A percentile compares a stretch with the other conserved stretches of the same genome.
Conservation (phyloP, 2,113 vertebrate species). For the Aegithalos caudatus region DNA sequence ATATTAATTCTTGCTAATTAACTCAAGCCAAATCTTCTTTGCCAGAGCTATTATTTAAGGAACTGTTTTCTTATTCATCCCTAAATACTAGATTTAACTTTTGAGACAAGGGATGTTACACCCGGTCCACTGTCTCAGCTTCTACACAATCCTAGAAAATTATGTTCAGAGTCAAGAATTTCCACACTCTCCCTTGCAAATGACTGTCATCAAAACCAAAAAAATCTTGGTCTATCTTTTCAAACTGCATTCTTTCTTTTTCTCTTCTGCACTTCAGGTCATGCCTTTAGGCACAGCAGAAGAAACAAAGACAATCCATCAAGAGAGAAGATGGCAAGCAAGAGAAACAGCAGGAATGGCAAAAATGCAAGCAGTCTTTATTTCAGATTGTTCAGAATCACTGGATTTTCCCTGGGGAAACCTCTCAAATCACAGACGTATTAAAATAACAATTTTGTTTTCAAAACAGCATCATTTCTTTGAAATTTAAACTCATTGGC, state of each 20-base stretch:
- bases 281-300: constrained; percentile 43
- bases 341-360: constrained; percentile 10
- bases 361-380: constrained; percentile 35
- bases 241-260: constrained; percentile 53
- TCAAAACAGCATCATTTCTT: background rate
- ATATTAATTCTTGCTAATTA: constrained; percentile 10
- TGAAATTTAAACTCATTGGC: background rate
- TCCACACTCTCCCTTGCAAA: constrained; percentile 42
- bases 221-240: constrained; percentile 36
- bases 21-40: constrained; percentile 10
- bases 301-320: constrained; percentile 56
- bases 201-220: background rate
- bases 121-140: background rate
- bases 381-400: background rate
- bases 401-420: constrained; percentile 45
- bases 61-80: background rate
- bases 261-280: constrained; percentile 5
- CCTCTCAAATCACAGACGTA: background rate
- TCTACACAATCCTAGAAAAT: background rate
- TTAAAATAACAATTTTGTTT: background rate
- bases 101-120: background rate
- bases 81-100: background rate
- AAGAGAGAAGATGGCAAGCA: constrained; percentile 19
- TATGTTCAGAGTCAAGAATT: background rate
- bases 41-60: background rate